phyloP scores from a whole-genome alignment of 2,888 invertebrate genomes.

The Leptarthrus brevirostris region DNA sequence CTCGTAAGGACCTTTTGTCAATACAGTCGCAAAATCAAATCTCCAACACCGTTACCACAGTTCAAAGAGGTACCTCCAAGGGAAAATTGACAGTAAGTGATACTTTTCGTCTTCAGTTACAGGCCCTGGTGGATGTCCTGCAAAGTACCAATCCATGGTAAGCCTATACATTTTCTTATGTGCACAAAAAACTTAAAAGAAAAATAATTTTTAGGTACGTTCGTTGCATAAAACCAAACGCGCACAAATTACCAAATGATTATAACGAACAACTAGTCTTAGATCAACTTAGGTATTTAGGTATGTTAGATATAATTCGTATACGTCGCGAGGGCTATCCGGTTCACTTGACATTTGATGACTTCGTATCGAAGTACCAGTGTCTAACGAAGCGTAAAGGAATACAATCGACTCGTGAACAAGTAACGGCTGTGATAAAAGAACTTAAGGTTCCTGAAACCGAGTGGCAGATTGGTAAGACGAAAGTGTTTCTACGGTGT shows the following conservation, averaged over 20 bases:
- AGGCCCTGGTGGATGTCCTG: conserved; percentile 88
- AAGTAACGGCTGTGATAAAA: conserved; percentile 69
- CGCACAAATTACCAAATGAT: conserved; percentile 81
- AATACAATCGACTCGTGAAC: conserved; percentile 58
- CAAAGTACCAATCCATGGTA: conserved; percentile 91
- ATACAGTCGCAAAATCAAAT: conserved; percentile 66
- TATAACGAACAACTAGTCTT: conserved; percentile 84
- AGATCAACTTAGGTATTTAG: conserved; percentile 89
- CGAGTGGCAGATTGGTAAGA: conserved; percentile 91
- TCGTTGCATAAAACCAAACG: conserved; percentile 92
- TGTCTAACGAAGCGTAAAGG: conserved; percentile 70
- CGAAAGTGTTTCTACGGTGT: conserved; percentile 84
- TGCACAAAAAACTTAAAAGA: background rate
- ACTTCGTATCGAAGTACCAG: conserved; percentile 81
- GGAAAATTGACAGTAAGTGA: conserved; percentile 91
- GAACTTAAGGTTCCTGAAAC: conserved; percentile 75
- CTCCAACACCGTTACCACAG: conserved; percentile 65
- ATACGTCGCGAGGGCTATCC: conserved; percentile 92
- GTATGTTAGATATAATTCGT: conserved; percentile 92
- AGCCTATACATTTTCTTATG: conserved; percentile 69
- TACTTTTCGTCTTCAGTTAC: conserved; percentile 87
- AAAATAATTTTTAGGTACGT: conserved; percentile 75
- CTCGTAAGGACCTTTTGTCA: conserved; percentile 68
- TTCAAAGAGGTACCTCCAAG: conserved; percentile 87
- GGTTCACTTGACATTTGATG: conserved; percentile 81